Evolutionary conservation across 2,888 invertebrate genomes (phyloP), one percentile per base, ranked within the genome.

Genomic region (Campaea margaritaria): DNA sequence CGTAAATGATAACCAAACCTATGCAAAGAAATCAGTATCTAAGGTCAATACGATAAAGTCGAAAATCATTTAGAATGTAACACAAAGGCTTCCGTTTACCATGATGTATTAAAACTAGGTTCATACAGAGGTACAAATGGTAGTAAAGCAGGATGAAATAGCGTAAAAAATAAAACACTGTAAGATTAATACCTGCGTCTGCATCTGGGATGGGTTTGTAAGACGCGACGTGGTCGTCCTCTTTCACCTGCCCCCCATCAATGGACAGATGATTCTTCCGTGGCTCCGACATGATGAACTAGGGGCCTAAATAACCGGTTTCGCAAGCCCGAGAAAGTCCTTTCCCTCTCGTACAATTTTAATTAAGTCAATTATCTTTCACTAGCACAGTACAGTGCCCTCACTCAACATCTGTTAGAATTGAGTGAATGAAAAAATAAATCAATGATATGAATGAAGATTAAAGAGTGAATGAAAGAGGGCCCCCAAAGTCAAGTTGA

Each of bases 241-340:
- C 90, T 73, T 91, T 93, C 85, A 89, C 83, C 73, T 88, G 89
- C 69, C 83, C 90, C 69, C 90, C 91, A 82, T 91, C 90, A 79
- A 88, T 87, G 62, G 79, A 72, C 67, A 87, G 86, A 82, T 87
- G 88, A 67, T 87, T 90, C 78, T 88, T 90, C 69, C 86, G 83
- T 62, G 89, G 67, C 72, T 91, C 90, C 66, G 91, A 82, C 91
- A 91, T 92, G 78, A 75, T 83, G 68, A 74, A 76, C 75, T 74
- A 71, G 58, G 68, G 69, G 49, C 77, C 74, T 57, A 70, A 56
- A 62, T 42, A 78, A 82, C 85, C 76, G 77, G 82, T 83, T 84
- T 66, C 44, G 52, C 73, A 73, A 72, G 67, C 62, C 53, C 54
- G 69, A 75, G 78, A 79, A 77, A 76, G 77, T 64, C 67, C 72